Conservation (phyloP, 2,797 vertebrate genomes). For the Australoheros facetus region DNA sequence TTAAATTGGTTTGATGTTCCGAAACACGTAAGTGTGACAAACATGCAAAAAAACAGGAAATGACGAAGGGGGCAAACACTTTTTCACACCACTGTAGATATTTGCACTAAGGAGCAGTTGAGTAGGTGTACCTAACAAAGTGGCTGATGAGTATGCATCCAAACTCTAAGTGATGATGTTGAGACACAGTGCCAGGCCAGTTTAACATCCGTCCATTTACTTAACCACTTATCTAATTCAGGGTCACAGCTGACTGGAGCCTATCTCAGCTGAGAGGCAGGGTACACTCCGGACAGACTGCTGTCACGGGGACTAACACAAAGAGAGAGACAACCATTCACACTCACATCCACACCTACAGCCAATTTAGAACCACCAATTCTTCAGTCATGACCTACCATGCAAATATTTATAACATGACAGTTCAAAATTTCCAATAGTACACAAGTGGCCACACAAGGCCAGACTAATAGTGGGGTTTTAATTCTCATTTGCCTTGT, state of each 20-base stretch:
- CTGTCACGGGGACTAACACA: not conserved
- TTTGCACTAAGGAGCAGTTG: not conserved
- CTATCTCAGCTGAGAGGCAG: not conserved
- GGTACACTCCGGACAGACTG: not conserved
- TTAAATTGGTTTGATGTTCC: no score
- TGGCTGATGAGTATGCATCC: not conserved
- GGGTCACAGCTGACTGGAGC: not conserved
- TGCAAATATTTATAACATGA: no score
- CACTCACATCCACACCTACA: not conserved
- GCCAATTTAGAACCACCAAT: not conserved
- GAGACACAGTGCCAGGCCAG: not conserved
- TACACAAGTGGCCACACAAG: not conserved
- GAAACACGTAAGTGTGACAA: no score
- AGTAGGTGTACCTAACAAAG: not conserved
- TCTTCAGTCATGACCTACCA: not conserved
- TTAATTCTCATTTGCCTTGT: not conserved
- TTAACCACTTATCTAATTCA: not conserved
- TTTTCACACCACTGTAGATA: no score
- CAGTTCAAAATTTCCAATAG: not conserved
- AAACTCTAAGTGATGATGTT: not conserved
- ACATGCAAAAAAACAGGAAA: no score
- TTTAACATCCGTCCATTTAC: not conserved
- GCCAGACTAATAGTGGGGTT: accelerated
- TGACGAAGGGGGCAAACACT: no score
- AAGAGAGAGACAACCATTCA: not conserved